phyloP scores from a whole-genome alignment of 2,113 vertebrate species.

The Fregata magnificens region DNA sequence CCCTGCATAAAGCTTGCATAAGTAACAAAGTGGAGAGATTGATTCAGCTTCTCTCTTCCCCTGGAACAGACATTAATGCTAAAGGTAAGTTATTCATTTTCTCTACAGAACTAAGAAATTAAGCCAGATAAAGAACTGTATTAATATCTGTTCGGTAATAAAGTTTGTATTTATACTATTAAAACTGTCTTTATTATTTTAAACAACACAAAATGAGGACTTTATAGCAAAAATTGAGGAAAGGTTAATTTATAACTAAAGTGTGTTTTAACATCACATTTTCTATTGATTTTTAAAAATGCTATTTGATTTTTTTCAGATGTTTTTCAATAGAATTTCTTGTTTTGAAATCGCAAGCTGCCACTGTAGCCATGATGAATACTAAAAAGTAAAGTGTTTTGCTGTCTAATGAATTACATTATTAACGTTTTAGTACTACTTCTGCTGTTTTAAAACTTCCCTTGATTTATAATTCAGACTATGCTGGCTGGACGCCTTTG shows the following conservation, averaged over 20 bases:
- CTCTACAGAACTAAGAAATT: slow-evolving; percentile 3
- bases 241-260: neutral
- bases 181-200: neutral
- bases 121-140: neutral
- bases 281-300: neutral
- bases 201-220: neutral
- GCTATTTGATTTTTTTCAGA: neutral
- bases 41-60: slow-evolving; percentile 83
- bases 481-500: slow-evolving; percentile 95
- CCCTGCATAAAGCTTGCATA: slow-evolving; percentile 91
- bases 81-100: slow-evolving; percentile 85
- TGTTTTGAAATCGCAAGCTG: neutral
- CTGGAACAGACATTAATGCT: slow-evolving; percentile 88
- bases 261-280: neutral
- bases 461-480: slow-evolving; percentile 87
- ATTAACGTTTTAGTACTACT: slow-evolving; percentile 50
- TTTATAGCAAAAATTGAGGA: neutral
- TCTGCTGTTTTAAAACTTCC: slow-evolving; percentile 75
- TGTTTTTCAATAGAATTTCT: neutral
- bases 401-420: neutral
- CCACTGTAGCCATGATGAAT: neutral
- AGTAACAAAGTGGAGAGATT: slow-evolving; percentile 91
- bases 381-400: neutral
- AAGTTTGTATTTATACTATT: neutral
- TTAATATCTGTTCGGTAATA: neutral